phyloP scores from a whole-genome alignment of 2,797 vertebrate genomes.

The Sebastes vulpes region DNA sequence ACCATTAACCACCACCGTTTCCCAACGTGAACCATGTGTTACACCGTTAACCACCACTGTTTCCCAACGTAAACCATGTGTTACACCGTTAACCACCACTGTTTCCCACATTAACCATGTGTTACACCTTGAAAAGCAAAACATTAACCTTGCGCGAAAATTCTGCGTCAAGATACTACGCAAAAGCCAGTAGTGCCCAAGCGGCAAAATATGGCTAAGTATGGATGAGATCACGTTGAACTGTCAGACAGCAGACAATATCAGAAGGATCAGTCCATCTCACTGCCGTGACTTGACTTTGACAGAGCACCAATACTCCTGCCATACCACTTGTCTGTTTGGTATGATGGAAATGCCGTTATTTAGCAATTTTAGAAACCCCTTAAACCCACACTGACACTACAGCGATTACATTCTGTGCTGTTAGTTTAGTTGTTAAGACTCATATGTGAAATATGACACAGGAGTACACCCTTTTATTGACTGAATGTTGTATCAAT shows the following conservation, averaged over 20 bases:
- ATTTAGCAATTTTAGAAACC: constrained; percentile 51
- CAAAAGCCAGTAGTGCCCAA: too few species aligned
- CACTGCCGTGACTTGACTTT: constrained; percentile 36
- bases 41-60: accelerated
- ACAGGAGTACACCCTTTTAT: constrained; percentile 28
- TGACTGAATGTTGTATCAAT: constrained; percentile 16
- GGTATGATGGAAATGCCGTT: constrained; percentile 46
- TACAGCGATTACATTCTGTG: background rate
- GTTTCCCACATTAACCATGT: background rate
- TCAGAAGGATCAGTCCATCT: constrained; percentile 66
- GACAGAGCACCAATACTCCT: constrained; percentile 31
- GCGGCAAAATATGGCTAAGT: background rate
- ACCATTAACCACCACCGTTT: accelerated
- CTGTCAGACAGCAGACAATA: constrained; percentile 54
- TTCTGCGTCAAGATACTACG: too few species aligned
- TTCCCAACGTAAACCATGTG: too few species aligned
- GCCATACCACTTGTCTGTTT: background rate
- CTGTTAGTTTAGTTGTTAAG: constrained; percentile 17
- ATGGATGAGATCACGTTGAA: background rate
- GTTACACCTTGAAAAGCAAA: background rate
- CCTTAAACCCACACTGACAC: constrained; percentile 39
- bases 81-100: background rate
- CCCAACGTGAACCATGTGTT: accelerated
- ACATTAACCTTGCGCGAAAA: background rate
- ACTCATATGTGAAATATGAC: constrained; percentile 34